Base-by-base conservation (phyloP, 2,888 invertebrate species). In the Eutolmus rufibarbis region DNA sequence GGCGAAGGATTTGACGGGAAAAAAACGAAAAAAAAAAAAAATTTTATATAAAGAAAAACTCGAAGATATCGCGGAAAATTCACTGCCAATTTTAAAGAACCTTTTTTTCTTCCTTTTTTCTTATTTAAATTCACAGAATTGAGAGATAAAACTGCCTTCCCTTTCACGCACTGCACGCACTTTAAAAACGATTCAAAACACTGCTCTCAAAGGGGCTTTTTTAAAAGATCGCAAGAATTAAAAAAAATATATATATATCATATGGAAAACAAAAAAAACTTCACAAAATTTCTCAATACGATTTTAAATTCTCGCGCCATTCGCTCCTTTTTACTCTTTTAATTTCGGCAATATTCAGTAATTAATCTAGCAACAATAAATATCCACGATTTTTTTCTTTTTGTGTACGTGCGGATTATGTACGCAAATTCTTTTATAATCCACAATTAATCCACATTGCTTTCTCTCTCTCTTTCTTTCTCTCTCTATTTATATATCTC, bases 401-500 rank as follows among this genome's bases (percentile, higher is more conserved):
- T 14, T 76, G 5, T 37, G 19, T 76, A n/a, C n/a, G 37, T 37
- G 34, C 76, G n/a, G 34, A 76, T 76, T 76, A 76, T 76, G 76
- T 74, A 74, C 40, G 77, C 40, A 77, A 77, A 40, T 46, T 40
- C 43, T n/a, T 78, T 78, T 78, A 78, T 78, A 43, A 78, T 78
- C 78, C 78, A 78, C 43, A 78, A 78, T 78, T 78, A 78, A 78
- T 78, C 78, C 78, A 78, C 78, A 78, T 78, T 78, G 78, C 78
- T 78, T 34, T 78, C 40, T 78, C 43, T 23, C 40, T 77, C 78
- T 34, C 14, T 78, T 3, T 43, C 14, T 43, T 14, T 43, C 4
- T 43, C 43, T 43, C 43, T 43, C 3, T 46, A 1, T 46, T 3
- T 16, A 9, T 77, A 34, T 34, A 34, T 34, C 34, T 40, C 12